Conservation (phyloP, 2,797 vertebrate genomes). For the Danio albolineatus region DNA sequence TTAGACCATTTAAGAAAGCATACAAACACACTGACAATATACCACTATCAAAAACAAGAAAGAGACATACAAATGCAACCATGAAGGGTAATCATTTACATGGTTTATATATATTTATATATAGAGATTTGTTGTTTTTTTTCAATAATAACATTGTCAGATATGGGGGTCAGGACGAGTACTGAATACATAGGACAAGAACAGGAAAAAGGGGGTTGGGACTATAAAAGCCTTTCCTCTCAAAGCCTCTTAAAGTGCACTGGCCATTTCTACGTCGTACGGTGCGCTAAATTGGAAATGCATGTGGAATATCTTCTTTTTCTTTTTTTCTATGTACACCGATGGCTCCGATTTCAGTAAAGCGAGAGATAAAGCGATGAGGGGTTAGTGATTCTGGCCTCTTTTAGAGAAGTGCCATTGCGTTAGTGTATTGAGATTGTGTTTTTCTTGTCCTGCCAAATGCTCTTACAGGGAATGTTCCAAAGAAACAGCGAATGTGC, state of each 20-base stretch:
- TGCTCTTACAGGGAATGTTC: conserved; percentile 49
- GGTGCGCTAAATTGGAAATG: conserved; percentile 60
- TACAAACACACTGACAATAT: conserved; percentile 64
- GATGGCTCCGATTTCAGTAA: conserved; percentile 1
- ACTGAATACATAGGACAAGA: conserved; percentile 35
- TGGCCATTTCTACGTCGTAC: conserved; percentile 57
- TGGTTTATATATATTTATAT: conserved; percentile 54
- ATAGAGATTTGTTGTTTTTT: conserved; percentile 40
- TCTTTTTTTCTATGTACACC: conserved; percentile 23
- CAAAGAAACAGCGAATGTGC: conserved; percentile 42
- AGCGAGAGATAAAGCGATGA: not conserved
- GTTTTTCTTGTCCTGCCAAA: conserved; percentile 16
- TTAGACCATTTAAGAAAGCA: conserved; percentile 61
- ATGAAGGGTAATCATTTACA: conserved; percentile 52
- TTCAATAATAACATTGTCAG: conserved; percentile 52
- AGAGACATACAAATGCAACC: conserved; percentile 53
- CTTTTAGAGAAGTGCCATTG: conserved; percentile 25
- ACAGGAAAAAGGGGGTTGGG: conserved; percentile 10
- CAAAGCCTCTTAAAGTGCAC: conserved; percentile 61
- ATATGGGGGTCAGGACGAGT: conserved; percentile 43
- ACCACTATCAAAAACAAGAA: conserved; percentile 58
- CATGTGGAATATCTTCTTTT: conserved; percentile 23
- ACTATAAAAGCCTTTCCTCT: conserved; percentile 53
- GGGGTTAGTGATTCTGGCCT: conserved; percentile 43
- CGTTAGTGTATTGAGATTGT: conserved; percentile 59